These are phyloP conservation scores for Eurytoma adleriae DNA, from an alignment of 2,888 invertebrate species.

Conservation along the genomic window DNA sequence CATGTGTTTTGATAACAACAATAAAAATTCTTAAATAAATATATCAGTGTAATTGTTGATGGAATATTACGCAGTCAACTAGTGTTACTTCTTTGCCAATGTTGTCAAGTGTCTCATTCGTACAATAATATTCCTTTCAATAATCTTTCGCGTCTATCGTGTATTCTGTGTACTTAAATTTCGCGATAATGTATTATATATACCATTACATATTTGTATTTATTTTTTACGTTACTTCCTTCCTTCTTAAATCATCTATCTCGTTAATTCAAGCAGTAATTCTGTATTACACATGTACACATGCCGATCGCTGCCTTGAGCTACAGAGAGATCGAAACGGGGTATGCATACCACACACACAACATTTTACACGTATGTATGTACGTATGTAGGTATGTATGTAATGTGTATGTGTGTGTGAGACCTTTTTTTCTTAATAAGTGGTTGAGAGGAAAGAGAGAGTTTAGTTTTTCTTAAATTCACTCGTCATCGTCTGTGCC, in stretches of 20 bases:
- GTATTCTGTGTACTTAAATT: slow-evolving; percentile 20
- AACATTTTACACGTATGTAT: slow-evolving; percentile 39
- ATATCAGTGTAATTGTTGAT: slow-evolving; percentile 70
- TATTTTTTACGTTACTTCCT: slow-evolving; percentile 50
- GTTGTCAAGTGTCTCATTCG: slow-evolving; percentile 38
- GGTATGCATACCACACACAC: slow-evolving; percentile 40
- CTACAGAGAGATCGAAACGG: slow-evolving; percentile 62
- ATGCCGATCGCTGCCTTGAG: slow-evolving; percentile 64
- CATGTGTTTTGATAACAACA: slow-evolving; percentile 73
- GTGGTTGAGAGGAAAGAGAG: slow-evolving; percentile 57
- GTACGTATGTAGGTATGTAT: slow-evolving; percentile 31
- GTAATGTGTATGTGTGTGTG: slow-evolving; percentile 46
- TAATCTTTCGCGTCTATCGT: slow-evolving; percentile 36
- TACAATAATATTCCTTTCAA: slow-evolving; percentile 44
- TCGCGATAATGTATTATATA: slow-evolving; percentile 42
- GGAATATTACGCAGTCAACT: slow-evolving; percentile 72
- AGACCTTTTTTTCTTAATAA: slow-evolving; percentile 49
- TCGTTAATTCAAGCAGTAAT: slow-evolving; percentile 64
- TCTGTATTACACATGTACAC: slow-evolving; percentile 71
- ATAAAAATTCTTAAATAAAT: slow-evolving; percentile 75
- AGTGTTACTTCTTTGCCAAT: slow-evolving; percentile 54
- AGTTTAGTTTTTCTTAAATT: slow-evolving; percentile 64
- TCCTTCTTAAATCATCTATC: slow-evolving; percentile 18
- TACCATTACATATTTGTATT: slow-evolving; percentile 58
- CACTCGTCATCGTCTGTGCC: slow-evolving; percentile 68